Evolutionary conservation across 2,797 vertebrate genomes (phyloP), one percentile per base, ranked within the genome.

Genomic region (Schizothorax lantsangensis): DNA sequence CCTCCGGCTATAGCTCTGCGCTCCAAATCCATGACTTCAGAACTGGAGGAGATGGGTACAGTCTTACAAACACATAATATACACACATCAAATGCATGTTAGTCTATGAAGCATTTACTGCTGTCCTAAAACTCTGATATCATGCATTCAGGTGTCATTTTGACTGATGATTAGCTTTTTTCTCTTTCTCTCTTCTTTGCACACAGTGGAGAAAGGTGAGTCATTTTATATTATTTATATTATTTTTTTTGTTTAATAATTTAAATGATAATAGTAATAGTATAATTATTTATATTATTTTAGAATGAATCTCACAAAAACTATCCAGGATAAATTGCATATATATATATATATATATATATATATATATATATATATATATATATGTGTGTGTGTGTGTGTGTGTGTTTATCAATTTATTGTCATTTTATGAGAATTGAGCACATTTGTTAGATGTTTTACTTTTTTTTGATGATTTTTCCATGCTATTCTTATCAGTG

Each of bases 21-120:
- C 88, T 98, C 97, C 93, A 98, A 98, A 93, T 98, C 97, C 62
- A 98, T 98, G 97, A 98, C 97, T 92, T 98, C 97, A 89, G 97
- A 98, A 93, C 95, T 98, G 93, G 97, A 98, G 89, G 97, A 98
- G 94, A 97, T 98, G 96, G 97, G 97, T 98, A 95, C 19, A n/a
- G 8, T 96, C 89, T 33, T 64, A 89, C 23, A 79, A 30, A 84
- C 57, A 69, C 75, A 83, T 8, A 2, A 36, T 9, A 82, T 71
- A 81, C 81, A 40, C 38, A 62, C 23, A 15, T 43, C 11, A 9
- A n/a, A 57, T n/a, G 45, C 26, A 64, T 21, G 30, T 68, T 33
- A 21, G 38, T 43, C 8, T 26, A 43, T 62, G 6, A 9, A 15
- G 11, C 19, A 26, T 26, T 45, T 30, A 6, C 69, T n/a, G 11